Percentiles rank a stretch among this genome's conserved stretches.
Evolutionary conservation across 2,113 vertebrate species (phyloP).

Genomic region (Podarcis muralis): DNA sequence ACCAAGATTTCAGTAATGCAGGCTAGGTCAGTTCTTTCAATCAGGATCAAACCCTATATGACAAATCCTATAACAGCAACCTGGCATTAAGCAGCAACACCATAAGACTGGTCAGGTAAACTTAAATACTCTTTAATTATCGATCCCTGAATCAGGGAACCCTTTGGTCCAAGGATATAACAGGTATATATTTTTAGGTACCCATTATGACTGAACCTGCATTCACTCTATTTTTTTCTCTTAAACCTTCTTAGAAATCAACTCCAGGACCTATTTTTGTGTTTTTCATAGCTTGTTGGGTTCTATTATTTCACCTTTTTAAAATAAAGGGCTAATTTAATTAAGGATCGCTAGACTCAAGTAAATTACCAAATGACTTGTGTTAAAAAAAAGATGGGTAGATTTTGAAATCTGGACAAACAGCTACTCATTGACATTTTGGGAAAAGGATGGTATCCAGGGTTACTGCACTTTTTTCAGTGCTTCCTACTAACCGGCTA

Average conservation of each 20-base stretch:
- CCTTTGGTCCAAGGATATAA: not conserved
- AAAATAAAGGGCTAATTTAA: not conserved
- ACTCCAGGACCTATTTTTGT: not conserved
- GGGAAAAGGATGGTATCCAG: not conserved
- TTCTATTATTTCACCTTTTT: not conserved
- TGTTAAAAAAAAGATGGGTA: not conserved
- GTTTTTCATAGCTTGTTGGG: not conserved
- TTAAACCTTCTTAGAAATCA: conserved; percentile 8
- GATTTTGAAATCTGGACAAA: not conserved
- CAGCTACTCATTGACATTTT: not conserved
- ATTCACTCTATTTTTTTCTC: not conserved
- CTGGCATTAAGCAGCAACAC: too few relatives aligned
- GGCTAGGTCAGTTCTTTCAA: too few relatives aligned
- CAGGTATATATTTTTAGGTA: not conserved
- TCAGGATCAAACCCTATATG: too few relatives aligned
- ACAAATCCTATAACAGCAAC: too few relatives aligned
- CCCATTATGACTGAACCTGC: not conserved
- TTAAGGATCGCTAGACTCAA: not conserved
- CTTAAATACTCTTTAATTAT: too few relatives aligned
- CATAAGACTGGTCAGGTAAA: too few relatives aligned
- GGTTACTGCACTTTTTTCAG: not conserved
- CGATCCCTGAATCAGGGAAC: not conserved
- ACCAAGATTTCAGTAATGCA: too few relatives aligned
- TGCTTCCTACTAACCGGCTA: not conserved
- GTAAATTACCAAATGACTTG: not conserved